Percentiles rank a stretch among this genome's conserved stretches.
Conservation (phyloP, 2,797 vertebrate species). For the Paratrypauchen microcephalus region DNA sequence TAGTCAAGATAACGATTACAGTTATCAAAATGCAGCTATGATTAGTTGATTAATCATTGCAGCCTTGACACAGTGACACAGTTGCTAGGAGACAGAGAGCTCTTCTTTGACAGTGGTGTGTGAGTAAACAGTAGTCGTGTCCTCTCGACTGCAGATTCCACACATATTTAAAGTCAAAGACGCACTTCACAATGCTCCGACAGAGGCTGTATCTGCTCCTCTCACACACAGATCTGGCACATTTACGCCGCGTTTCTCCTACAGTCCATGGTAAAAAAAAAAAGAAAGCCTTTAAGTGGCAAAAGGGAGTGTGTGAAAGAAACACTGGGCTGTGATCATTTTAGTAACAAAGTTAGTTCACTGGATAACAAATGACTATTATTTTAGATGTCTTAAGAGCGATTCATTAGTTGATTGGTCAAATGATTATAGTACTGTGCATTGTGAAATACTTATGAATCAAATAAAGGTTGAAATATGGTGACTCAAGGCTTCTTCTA, state of each 20-base stretch:
- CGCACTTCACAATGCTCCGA: constrained; percentile 71
- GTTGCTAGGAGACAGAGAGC: constrained; percentile 25
- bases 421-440: too few species aligned
- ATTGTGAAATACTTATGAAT: too few species aligned
- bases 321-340: neutral
- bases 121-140: constrained; percentile 65
- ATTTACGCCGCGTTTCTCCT: constrained; percentile 46
- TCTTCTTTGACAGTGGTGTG: constrained; percentile 50
- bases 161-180: constrained; percentile 68
- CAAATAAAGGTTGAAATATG: too few species aligned
- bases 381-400: too few species aligned
- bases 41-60: too few species aligned
- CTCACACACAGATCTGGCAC: constrained; percentile 43
- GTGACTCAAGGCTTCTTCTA: too few species aligned
- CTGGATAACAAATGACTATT: too few species aligned
- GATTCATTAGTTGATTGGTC: too few species aligned
- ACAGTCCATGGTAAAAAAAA: neutral
- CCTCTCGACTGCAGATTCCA: constrained; percentile 68
- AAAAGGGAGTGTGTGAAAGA: constrained; percentile 4
- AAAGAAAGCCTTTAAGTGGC: constrained; percentile 11
- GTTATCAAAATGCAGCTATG: too few species aligned
- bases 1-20: too few species aligned
- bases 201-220: constrained; percentile 53
- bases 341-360: neutral
- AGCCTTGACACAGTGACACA: neutral